Percentiles rank a stretch among this genome's conserved stretches.
These are phyloP conservation scores for Rhizoglyphus robini DNA, from an alignment of 1,140 invertebrate genomes.

Conservation along the genomic window DNA sequence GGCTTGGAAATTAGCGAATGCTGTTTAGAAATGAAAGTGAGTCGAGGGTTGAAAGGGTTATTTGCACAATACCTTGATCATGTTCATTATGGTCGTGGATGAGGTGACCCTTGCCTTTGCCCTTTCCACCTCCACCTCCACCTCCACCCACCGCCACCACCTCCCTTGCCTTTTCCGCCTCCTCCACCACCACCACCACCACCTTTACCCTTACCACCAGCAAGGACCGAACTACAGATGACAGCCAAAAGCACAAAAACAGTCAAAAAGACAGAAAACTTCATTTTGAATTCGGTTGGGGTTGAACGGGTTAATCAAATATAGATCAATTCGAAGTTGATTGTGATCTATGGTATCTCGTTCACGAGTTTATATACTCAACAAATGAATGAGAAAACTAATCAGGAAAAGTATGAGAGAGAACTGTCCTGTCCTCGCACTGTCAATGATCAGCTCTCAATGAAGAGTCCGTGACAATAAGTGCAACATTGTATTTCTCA, in stretches of 20 bases:
- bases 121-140: slow-evolving; percentile 2
- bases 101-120: neutral
- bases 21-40: neutral
- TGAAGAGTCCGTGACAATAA: too few relatives aligned
- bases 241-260: neutral
- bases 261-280: slow-evolving; percentile 1
- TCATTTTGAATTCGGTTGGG: slow-evolving; percentile 1
- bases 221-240: neutral
- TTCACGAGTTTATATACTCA: neutral
- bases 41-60: too few relatives aligned
- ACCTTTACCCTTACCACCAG: slow-evolving; percentile 5
- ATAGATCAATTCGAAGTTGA: too few relatives aligned
- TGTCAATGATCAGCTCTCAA: too few relatives aligned
- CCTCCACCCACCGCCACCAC: slow-evolving; percentile 6
- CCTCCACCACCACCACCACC: neutral
- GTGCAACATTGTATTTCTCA: too few relatives aligned
- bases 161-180: neutral
- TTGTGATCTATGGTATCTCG: too few relatives aligned
- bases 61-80: neutral
- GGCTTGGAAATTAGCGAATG: neutral
- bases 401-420: neutral
- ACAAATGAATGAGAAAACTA: neutral
- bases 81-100: neutral
- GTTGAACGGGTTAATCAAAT: neutral
- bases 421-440: too few relatives aligned